Conservation (phyloP, 1,140 invertebrate species). For the Brachionus plicatilis region DNA sequence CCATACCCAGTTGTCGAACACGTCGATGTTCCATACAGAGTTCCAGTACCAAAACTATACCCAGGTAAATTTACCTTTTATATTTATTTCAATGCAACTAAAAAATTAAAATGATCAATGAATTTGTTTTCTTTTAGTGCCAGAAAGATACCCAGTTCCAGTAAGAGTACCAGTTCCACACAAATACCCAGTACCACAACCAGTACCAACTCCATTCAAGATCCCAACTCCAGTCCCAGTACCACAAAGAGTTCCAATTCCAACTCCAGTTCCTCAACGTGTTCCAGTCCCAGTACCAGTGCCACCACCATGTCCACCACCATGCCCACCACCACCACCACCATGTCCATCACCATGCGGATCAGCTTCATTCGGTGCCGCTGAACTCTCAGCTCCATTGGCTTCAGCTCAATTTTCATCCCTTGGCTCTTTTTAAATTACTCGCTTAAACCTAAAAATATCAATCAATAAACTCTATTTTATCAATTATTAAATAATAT, state of each 20-base stretch:
- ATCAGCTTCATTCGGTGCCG: background rate
- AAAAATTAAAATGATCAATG: too few relatives aligned
- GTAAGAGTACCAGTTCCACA: background rate
- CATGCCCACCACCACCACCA: background rate
- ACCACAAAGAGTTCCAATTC: background rate
- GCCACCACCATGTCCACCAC: background rate
- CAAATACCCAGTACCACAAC: background rate
- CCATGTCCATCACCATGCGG: background rate
- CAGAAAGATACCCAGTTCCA: background rate
- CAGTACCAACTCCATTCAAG: background rate
- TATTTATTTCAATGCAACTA: too few relatives aligned
- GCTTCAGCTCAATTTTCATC: background rate
- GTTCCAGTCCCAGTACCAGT: background rate
- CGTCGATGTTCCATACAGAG: background rate
- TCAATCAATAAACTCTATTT: background rate
- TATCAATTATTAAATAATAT: too few relatives aligned
- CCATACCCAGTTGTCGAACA: background rate
- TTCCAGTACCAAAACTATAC: background rate
- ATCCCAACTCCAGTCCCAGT: background rate
- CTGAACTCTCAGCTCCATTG: background rate
- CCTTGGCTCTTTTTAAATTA: background rate
- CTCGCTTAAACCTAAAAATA: background rate
- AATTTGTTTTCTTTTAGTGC: background rate
- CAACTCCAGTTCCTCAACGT: background rate
- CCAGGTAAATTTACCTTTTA: background rate